phyloP scores from a whole-genome alignment of 2,888 invertebrate species.

The Meiosimyza platycephala region DNA sequence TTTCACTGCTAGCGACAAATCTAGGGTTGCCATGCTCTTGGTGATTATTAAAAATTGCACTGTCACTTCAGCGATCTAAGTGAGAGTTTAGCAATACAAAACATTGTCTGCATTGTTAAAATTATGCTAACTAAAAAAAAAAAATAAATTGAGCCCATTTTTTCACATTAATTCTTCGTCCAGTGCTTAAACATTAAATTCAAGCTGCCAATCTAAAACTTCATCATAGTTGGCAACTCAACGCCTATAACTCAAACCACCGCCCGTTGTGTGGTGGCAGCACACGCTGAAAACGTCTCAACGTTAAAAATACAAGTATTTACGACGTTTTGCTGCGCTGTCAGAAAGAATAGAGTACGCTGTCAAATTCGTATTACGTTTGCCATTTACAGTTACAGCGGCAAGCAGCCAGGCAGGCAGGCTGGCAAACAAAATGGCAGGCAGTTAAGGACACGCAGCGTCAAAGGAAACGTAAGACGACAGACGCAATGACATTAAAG shows the following conservation, averaged over 20 bases:
- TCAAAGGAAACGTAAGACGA: not conserved
- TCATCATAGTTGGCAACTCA: not conserved
- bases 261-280: no score
- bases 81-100: no score
- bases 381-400: constrained; percentile 28
- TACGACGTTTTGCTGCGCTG: constrained; percentile 24
- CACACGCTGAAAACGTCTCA: not conserved
- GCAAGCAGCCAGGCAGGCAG: not conserved
- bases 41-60: no score
- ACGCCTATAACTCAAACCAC: not conserved
- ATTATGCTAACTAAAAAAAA: no score
- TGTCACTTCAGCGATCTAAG: no score
- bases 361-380: constrained; percentile 26
- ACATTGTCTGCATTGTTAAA: no score
- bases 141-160: no score
- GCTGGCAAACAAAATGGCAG: not conserved
- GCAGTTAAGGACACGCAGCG: constrained; percentile 5
- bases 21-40: no score
- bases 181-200: no score
- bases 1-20: no score
- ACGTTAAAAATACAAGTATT: constrained; percentile 23
- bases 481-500: constrained; percentile 19
- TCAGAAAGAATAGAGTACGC: constrained; percentile 9
- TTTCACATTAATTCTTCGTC: no score
- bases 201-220: no score